phyloP scores from a whole-genome alignment of 2,888 invertebrate species.

The Vesta saturnalis region DNA sequence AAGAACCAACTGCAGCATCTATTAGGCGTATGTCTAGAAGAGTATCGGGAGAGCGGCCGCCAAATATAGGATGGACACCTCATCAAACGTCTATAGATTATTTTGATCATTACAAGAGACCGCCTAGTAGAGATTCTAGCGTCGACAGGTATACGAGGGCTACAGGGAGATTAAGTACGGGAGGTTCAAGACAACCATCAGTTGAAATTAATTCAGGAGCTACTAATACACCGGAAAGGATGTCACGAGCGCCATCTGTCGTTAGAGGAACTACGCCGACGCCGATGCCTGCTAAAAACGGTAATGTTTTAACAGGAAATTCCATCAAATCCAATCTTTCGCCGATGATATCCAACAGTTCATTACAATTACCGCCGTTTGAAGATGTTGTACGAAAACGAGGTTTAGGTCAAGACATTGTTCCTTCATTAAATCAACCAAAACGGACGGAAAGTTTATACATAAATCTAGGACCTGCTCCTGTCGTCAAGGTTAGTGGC shows the following conservation, averaged over 20 bases:
- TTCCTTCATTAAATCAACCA: constrained; percentile 87
- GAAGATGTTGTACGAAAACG: constrained; percentile 86
- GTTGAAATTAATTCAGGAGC: constrained; percentile 69
- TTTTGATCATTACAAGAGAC: constrained; percentile 93
- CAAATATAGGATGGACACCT: constrained; percentile 61
- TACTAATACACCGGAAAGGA: constrained; percentile 62
- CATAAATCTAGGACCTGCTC: constrained; percentile 68
- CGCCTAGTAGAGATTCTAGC: constrained; percentile 88
- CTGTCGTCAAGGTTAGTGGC: constrained; percentile 45
- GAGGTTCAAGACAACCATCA: constrained; percentile 79
- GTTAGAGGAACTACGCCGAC: constrained; percentile 67
- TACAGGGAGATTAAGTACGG: constrained; percentile 66
- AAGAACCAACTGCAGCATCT: constrained; percentile 52
- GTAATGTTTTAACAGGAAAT: constrained; percentile 71
- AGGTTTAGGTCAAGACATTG: constrained; percentile 87
- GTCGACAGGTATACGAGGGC: constrained; percentile 81
- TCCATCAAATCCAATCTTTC: constrained; percentile 48
- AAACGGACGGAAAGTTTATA: constrained; percentile 92
- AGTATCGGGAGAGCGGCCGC: constrained; percentile 60
- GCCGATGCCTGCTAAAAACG: constrained; percentile 67
- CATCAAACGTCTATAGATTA: constrained; percentile 84
- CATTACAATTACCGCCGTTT: constrained; percentile 69
- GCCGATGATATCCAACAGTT: constrained; percentile 55
- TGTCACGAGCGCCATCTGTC: constrained; percentile 67
- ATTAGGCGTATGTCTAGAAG: constrained; percentile 66